Evolutionary conservation across 1,140 invertebrate genomes (phyloP).

Genomic region (Microvelia longipes): DNA sequence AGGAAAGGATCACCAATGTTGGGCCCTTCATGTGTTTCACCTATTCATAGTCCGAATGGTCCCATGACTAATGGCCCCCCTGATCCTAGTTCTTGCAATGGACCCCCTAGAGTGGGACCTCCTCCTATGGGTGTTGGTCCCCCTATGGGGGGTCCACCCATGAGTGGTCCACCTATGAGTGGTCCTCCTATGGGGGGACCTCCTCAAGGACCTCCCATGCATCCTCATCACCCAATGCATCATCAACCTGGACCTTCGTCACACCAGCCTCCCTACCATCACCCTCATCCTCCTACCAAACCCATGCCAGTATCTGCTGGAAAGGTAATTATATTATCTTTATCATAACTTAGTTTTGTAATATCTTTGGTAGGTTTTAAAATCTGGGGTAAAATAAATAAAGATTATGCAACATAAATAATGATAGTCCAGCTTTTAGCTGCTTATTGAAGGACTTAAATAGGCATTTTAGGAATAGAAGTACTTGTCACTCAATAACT

Average conservation of each 20-base stretch:
- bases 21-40: conserved; percentile 19
- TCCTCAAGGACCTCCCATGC: no score
- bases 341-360: conserved; percentile 3
- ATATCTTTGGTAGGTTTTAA: no score
- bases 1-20: conserved; percentile 23
- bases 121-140: conserved; percentile 9
- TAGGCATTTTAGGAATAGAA: no score
- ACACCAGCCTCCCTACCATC: conserved; percentile 18
- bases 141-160: conserved; percentile 25
- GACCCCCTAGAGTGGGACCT: conserved; percentile 17
- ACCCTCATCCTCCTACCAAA: conserved; percentile 32
- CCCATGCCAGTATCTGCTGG: conserved; percentile 79
- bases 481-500: no score
- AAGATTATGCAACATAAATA: no score
- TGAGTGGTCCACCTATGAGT: conserved; percentile 31
- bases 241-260: conserved; percentile 3
- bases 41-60: conserved; percentile 25
- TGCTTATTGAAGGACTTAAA: no score
- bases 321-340: conserved; percentile 41
- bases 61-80: conserved; percentile 26
- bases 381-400: no score
- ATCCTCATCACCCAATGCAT: conserved; percentile 3
- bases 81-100: conserved; percentile 36
- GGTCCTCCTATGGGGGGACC: conserved; percentile 36
- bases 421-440: no score